Evolutionary conservation across 2,797 vertebrate species (phyloP).

Genomic region (Pangasius macronema): DNA sequence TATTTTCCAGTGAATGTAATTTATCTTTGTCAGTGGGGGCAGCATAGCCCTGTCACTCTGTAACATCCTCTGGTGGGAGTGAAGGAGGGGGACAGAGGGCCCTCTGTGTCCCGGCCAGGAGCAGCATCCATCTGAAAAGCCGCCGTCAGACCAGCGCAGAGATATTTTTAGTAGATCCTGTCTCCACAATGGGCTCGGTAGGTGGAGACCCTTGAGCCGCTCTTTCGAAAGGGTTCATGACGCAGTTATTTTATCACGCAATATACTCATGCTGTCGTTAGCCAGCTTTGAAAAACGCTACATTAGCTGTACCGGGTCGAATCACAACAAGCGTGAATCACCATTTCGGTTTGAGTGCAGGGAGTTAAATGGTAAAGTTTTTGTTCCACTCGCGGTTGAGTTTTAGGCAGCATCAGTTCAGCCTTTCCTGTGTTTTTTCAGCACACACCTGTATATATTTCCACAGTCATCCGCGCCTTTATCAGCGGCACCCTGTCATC

Average conservation of each 20-base stretch:
- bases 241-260: slow-evolving; percentile 32
- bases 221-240: slow-evolving; percentile 41
- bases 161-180: slow-evolving; percentile 72
- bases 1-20: slow-evolving; percentile 77
- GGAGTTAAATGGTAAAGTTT: slow-evolving; percentile 23
- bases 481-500: slow-evolving; percentile 85
- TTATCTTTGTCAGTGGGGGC: slow-evolving; percentile 78
- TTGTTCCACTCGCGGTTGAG: slow-evolving; percentile 26
- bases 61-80: slow-evolving; percentile 72
- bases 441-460: slow-evolving; percentile 67
- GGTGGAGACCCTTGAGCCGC: slow-evolving; percentile 54
- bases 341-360: neutral
- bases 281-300: slow-evolving; percentile 33
- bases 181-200: slow-evolving; percentile 62
- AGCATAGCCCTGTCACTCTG: slow-evolving; percentile 78
- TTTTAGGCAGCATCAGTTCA: slow-evolving; percentile 10
- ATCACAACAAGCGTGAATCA: slow-evolving; percentile 16
- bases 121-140: slow-evolving; percentile 72
- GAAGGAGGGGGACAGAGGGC: slow-evolving; percentile 67
- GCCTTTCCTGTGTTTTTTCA: slow-evolving; percentile 1
- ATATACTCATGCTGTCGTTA: slow-evolving; percentile 23
- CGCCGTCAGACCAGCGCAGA: slow-evolving; percentile 40
- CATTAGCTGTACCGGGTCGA: neutral
- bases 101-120: slow-evolving; percentile 74
- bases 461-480: slow-evolving; percentile 92